These are phyloP conservation scores for Agonopterix heracliana DNA, from an alignment of 2,888 invertebrate genomes.

Conservation along the genomic window DNA sequence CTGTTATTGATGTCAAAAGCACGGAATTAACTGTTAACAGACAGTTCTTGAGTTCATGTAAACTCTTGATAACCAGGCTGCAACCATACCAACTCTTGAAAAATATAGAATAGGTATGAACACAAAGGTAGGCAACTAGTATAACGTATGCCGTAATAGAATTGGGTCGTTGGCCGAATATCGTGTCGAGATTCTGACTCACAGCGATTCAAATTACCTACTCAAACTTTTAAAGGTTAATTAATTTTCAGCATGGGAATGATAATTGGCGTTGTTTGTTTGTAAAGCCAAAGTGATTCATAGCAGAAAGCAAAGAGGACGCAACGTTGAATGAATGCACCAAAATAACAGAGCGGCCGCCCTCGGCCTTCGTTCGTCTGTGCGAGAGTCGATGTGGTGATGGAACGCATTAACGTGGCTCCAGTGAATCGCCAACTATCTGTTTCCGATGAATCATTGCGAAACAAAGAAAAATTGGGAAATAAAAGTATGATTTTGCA, in stretches of 20 bases:
- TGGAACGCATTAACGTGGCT: conserved; percentile 11
- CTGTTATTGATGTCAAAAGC: too few species aligned
- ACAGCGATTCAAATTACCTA: conserved; percentile 45
- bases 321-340: conserved; percentile 57
- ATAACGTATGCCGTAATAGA: conserved; percentile 17
- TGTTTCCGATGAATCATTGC: background rate
- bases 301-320: conserved; percentile 35
- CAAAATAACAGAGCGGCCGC: conserved; percentile 47
- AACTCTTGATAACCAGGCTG: background rate
- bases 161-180: conserved; percentile 71
- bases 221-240: conserved; percentile 28
- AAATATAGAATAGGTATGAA: too few species aligned
- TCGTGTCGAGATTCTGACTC: conserved; percentile 47
- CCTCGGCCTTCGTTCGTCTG: conserved; percentile 52
- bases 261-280: background rate
- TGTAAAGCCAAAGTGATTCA: conserved; percentile 24
- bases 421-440: background rate
- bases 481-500: background rate
- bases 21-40: too few species aligned
- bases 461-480: background rate
- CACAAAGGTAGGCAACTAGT: too few species aligned
- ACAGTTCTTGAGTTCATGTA: background rate
- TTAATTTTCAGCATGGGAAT: background rate
- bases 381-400: conserved; percentile 27
- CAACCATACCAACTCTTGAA: too few species aligned